Evolutionary conservation across 2,888 invertebrate genomes (phyloP).

Genomic region (Crocallis elinguaria): DNA sequence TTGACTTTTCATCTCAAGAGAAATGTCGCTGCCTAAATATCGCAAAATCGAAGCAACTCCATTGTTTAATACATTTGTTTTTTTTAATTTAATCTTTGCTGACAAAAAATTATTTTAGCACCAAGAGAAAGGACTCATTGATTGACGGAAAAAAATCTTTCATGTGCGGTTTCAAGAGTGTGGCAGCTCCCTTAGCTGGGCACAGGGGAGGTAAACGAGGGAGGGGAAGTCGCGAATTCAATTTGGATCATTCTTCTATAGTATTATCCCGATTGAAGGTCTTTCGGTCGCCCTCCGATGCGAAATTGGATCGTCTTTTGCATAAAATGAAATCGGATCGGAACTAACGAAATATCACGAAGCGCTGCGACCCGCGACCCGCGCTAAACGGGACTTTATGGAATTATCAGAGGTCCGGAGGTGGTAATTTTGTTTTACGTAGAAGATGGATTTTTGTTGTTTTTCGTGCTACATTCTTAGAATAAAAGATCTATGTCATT

Average conservation of each 20-base stretch:
- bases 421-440: slow-evolving; percentile 15
- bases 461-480: neutral
- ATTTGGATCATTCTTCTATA: slow-evolving; percentile 81
- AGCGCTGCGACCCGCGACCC: slow-evolving; percentile 7
- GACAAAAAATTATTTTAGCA: no score
- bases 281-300: slow-evolving; percentile 53
- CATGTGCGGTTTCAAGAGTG: no score
- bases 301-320: slow-evolving; percentile 80
- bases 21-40: no score
- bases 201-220: neutral
- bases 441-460: neutral
- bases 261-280: slow-evolving; percentile 78
- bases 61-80: no score
- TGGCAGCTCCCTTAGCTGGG: no score
- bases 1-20: neutral
- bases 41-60: no score
- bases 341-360: slow-evolving; percentile 73
- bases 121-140: no score
- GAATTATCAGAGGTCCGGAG: slow-evolving; percentile 25
- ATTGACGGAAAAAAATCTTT: no score
- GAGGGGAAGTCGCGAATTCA: slow-evolving; percentile 62
- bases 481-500: neutral
- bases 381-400: slow-evolving; percentile 17
- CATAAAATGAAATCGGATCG: slow-evolving; percentile 81
- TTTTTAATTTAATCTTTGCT: no score